Conservation (phyloP, 2,113 vertebrate species). For the Tetrao urogallus region DNA sequence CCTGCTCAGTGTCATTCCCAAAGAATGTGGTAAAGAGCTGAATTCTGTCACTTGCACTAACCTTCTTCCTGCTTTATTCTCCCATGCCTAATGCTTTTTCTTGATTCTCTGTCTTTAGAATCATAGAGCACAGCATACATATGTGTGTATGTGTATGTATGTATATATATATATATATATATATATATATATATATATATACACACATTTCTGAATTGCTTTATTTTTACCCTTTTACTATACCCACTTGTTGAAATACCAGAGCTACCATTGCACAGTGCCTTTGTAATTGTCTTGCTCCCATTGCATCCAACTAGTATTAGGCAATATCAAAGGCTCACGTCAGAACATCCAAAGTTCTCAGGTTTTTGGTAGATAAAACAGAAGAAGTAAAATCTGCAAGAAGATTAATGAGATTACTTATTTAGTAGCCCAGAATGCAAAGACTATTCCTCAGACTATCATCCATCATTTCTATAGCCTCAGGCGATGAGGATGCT, state of each 20-base stretch:
- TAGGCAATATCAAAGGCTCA: neutral
- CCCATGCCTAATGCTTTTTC: neutral
- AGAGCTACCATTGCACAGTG: neutral
- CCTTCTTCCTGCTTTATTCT: neutral
- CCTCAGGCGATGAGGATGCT: slow-evolving; percentile 62
- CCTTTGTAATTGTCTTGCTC: neutral
- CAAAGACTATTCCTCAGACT: slow-evolving; percentile 48
- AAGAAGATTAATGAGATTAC: slow-evolving; percentile 62
- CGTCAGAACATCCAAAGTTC: neutral
- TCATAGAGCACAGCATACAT: neutral
- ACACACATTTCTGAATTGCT: neutral
- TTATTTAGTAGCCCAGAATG: slow-evolving; percentile 45
- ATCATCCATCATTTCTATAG: slow-evolving; percentile 64
- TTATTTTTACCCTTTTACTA: neutral
- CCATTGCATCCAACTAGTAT: neutral
- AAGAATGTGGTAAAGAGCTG: neutral
- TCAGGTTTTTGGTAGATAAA: neutral
- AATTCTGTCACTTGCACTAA: neutral
- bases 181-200: neutral
- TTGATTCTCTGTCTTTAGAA: neutral
- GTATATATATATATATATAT: neutral
- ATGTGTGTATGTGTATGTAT: no score
- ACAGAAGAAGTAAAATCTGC: slow-evolving; percentile 36
- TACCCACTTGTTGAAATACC: neutral
- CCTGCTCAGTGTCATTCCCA: neutral